A percentile compares a stretch with the other conserved stretches of the same genome.
These are phyloP conservation scores for Eumeta japonica DNA, from an alignment of 1,140 invertebrate genomes.

Conservation along the genomic window DNA sequence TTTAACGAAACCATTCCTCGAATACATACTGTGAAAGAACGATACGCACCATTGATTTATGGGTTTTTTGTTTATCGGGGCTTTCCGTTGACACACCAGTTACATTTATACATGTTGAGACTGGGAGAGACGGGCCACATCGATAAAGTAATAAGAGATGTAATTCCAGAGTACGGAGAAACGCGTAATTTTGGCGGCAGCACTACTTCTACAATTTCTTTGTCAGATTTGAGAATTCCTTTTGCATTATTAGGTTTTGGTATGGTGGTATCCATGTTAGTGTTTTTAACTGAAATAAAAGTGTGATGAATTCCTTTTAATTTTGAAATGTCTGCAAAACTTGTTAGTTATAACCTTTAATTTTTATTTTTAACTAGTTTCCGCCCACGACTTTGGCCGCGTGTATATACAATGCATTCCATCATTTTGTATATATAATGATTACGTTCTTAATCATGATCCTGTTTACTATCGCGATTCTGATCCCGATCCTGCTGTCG, in stretches of 20 bases:
- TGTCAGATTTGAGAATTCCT: background rate
- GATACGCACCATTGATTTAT: background rate
- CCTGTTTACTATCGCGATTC: too few species aligned
- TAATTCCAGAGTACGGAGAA: background rate
- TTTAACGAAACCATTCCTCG: background rate
- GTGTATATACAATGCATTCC: background rate
- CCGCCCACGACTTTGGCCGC: background rate
- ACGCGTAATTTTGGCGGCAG: background rate
- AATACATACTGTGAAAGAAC: slow-evolving; percentile 4
- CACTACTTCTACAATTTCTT: background rate
- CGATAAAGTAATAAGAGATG: background rate
- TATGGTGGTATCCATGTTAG: background rate
- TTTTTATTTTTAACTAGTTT: background rate
- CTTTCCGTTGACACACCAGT: slow-evolving; percentile 1
- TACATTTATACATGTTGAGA: background rate
- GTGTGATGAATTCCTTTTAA: too few species aligned
- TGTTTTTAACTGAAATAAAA: background rate
- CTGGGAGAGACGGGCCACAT: slow-evolving; percentile 2
- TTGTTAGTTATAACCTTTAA: background rate
- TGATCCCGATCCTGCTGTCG: too few species aligned
- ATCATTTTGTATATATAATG: background rate
- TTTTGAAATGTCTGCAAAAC: background rate
- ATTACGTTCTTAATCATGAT: background rate
- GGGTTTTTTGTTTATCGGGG: background rate
- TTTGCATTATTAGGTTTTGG: background rate